A percentile compares a stretch with the other conserved stretches of the same genome.
Evolutionary conservation across 35 echinoderm and acorn worm species (phyloP).

Genomic region (Ophioderma brevispina): DNA sequence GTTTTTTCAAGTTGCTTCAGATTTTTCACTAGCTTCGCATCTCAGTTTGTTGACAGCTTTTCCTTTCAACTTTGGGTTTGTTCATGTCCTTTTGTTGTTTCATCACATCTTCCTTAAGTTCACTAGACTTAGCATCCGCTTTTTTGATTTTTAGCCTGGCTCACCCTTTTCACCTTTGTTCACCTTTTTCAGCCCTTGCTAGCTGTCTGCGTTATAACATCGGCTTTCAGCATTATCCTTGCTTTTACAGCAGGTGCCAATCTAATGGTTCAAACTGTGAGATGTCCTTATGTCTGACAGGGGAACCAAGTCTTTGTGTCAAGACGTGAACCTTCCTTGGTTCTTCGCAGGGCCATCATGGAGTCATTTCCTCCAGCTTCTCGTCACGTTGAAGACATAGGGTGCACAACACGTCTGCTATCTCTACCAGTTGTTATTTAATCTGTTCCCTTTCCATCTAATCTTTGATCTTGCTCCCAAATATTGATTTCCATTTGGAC

Average conservation of each 20-base stretch:
- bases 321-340: neutral
- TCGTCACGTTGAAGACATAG: neutral
- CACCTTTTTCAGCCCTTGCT: too few relatives aligned
- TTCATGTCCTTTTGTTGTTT: neutral
- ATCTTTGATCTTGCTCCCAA: neutral
- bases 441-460: conserved; percentile 15
- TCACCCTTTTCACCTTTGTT: too few relatives aligned
- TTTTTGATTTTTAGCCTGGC: too few relatives aligned
- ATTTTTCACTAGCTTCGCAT: too few relatives aligned
- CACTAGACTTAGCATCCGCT: too few relatives aligned
- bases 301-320: neutral
- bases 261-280: too few relatives aligned
- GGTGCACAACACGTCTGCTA: conserved; percentile 23
- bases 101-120: conserved; percentile 33
- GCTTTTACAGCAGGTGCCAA: too few relatives aligned
- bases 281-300: conserved; percentile 2
- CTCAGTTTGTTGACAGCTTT: neutral
- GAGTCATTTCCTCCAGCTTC: neutral
- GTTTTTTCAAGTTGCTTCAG: too few relatives aligned
- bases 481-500: neutral
- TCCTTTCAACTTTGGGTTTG: conserved; percentile 32
- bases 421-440: conserved; percentile 34
- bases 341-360: neutral
- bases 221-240: too few relatives aligned
- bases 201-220: too few relatives aligned